These are phyloP conservation scores for Tachina lurida DNA, from an alignment of 2,888 invertebrate genomes.

Conservation along the genomic window DNA sequence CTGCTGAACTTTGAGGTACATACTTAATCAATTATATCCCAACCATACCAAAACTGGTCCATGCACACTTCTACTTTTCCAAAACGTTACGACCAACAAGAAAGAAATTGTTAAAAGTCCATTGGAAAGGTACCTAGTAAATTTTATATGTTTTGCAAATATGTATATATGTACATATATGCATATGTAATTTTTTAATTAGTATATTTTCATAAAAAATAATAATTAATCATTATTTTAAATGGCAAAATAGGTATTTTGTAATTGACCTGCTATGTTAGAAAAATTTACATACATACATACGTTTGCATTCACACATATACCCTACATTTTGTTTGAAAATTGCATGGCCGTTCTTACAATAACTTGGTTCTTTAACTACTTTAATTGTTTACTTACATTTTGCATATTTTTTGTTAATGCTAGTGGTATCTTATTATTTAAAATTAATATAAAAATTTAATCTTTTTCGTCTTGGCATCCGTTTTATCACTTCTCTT, in stretches of 20 bases:
- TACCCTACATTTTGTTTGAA: neutral
- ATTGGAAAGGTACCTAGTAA: no score
- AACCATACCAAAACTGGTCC: no score
- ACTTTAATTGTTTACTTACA: slow-evolving; percentile 50
- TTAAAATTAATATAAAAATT: slow-evolving; percentile 26
- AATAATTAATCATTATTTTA: slow-evolving; percentile 5
- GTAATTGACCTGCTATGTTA: slow-evolving; percentile 32
- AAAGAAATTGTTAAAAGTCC: no score
- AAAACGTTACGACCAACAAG: no score
- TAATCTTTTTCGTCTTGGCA: slow-evolving; percentile 56
- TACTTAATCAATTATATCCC: no score
- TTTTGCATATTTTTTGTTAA: slow-evolving; percentile 44
- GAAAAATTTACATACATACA: no score
- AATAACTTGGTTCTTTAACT: neutral
- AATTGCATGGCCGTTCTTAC: neutral
- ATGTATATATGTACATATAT: no score
- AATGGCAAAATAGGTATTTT: slow-evolving; percentile 7
- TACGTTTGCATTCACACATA: neutral
- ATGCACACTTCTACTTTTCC: no score
- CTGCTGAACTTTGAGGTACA: no score
- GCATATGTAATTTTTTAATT: no score
- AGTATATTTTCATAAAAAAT: neutral
- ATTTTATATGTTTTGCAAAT: no score
- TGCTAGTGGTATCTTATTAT: slow-evolving; percentile 37
- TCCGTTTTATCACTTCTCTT: slow-evolving; percentile 65